Evolutionary conservation across 30 jellyfish, hydroid and myxozoan genomes (phyloP).

Genomic region (Pseudorhiza aurosa): DNA sequence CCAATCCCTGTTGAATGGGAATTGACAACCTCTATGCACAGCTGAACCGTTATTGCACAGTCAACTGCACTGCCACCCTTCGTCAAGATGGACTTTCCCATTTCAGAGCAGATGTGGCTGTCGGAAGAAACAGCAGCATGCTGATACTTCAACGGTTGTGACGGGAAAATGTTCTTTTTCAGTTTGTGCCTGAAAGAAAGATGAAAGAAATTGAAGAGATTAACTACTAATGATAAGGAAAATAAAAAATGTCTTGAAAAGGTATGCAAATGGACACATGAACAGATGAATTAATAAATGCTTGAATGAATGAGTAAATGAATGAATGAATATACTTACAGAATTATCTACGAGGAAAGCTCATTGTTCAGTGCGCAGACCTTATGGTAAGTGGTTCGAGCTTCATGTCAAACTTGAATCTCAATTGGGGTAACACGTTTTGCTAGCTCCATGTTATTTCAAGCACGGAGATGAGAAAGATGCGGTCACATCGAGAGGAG

Average conservation of each 20-base stretch:
- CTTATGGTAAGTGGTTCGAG: too few species aligned
- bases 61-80: slow-evolving; percentile 98
- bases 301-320: neutral
- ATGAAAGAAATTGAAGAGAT: neutral
- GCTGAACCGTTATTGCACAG: slow-evolving; percentile 83
- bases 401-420: too few species aligned
- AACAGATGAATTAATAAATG: neutral
- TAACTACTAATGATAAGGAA: neutral
- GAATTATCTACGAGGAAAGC: too few species aligned
- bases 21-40: slow-evolving; percentile 91
- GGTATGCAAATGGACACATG: neutral
- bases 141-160: slow-evolving; percentile 58
- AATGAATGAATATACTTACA: too few species aligned
- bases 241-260: neutral
- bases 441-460: too few species aligned
- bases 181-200: neutral
- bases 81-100: slow-evolving; percentile 80
- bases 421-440: too few species aligned
- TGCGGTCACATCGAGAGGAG: too few species aligned
- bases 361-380: too few species aligned
- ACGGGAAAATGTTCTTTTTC: neutral
- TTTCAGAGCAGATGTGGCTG: slow-evolving; percentile 78
- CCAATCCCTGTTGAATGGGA: slow-evolving; percentile 98
- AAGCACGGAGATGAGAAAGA: too few species aligned
- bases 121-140: slow-evolving; percentile 98